Base-by-base conservation (phyloP, 2,113 vertebrate genomes). In the Mystacornis crossleyi region DNA sequence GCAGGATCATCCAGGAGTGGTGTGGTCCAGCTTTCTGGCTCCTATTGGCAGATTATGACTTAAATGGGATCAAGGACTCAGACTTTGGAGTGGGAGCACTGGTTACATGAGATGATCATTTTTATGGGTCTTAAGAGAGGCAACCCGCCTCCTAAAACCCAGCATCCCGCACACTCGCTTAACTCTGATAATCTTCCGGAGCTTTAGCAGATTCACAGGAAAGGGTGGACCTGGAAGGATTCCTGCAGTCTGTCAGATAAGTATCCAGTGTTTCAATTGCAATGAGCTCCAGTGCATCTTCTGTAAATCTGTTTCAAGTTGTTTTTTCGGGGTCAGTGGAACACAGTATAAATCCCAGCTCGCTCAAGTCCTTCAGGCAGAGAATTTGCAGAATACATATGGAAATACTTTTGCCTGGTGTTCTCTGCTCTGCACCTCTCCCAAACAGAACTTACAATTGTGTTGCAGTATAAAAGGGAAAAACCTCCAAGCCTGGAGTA, bases 321-420 rank as follows among this genome's bases (percentile, higher is more conserved):
- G 86, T 38, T 90, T 91, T 94, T 91, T 89, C 1, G 5, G 75
- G 93, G 96, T 95, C 95, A 94, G 54, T 95, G 70, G 83, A 95
- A 93, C 88, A 95, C 82, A 42, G 86, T 60, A 96, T 97, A 97
- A 97, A 94, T 97, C 93, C 87, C 16, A 17, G 40, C 90, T 92
- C 8, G 8, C 51, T 79, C 90, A 84, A 91, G 81, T 97, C 81
- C 94, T 96, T 69, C 79, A 94, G 94, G 90, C 95, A 94, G 86
- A 91, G 84, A 90, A 91, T 96, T 91, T 82, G 85, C 31, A 71
- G 82, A 92, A 75, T 93, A 95, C 97, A 97, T 96, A 97, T 96
- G 97, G 97, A 97, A 97, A 81, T 93, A 88, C 95, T 96, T 97
- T 84, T 81, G 88, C 65, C 57, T 96, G 72, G 77, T 94, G 90